These are phyloP conservation scores for Hozukius guyotensis DNA, from an alignment of 2,797 vertebrate genomes.

Conservation along the genomic window DNA sequence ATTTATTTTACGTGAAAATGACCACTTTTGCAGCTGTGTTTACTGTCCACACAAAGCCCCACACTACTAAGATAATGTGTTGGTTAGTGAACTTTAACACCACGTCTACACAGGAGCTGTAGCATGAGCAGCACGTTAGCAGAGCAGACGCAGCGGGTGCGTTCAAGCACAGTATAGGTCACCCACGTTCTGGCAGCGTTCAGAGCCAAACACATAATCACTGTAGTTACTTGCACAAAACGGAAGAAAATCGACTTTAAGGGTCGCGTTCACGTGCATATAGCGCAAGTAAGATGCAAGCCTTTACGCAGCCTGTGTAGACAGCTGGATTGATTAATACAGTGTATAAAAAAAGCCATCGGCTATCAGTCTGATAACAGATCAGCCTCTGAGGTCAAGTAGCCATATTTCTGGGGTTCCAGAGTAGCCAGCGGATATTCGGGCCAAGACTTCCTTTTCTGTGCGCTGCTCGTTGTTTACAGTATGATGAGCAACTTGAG, in stretches of 20 bases:
- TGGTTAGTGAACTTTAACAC: not conserved
- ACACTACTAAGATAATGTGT: not conserved
- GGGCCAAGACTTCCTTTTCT: too few relatives aligned
- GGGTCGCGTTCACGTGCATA: not conserved
- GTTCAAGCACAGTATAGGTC: not conserved
- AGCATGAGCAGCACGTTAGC: not conserved
- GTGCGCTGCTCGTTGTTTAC: too few relatives aligned
- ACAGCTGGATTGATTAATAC: too few relatives aligned
- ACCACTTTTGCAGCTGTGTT: not conserved
- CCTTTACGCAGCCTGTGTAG: too few relatives aligned
- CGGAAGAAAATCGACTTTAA: not conserved
- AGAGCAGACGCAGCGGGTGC: not conserved
- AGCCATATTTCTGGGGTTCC: too few relatives aligned
- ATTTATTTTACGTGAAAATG: not conserved
- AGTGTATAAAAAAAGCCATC: too few relatives aligned
- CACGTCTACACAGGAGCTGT: not conserved
- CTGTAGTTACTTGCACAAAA: not conserved
- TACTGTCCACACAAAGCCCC: not conserved
- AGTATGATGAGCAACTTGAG: too few relatives aligned
- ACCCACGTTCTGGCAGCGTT: not conserved
- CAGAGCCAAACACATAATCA: not conserved
- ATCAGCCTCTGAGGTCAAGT: too few relatives aligned
- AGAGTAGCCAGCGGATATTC: too few relatives aligned
- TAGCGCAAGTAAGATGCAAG: not conserved
- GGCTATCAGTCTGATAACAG: too few relatives aligned